Percentiles rank a stretch among this genome's conserved stretches.
These are phyloP conservation scores for Lanistes nyassanus DNA, from an alignment of 1,140 invertebrate species.

Conservation along the genomic window DNA sequence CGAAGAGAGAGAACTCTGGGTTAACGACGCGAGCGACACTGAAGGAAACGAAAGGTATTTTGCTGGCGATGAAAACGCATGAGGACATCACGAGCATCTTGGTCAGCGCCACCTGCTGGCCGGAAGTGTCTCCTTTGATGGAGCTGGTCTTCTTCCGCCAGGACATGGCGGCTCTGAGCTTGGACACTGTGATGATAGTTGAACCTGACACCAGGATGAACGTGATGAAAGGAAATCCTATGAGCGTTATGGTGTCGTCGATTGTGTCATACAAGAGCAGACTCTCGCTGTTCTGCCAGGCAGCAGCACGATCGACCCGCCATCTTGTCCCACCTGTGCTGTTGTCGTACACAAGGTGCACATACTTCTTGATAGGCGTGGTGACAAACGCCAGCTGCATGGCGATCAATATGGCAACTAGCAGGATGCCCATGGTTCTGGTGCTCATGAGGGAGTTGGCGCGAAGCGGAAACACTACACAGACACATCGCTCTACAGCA, in stretches of 20 bases:
- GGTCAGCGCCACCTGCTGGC: not conserved
- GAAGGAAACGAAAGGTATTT: not conserved
- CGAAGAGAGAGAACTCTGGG: not conserved
- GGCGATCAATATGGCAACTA: not conserved
- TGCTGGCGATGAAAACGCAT: not conserved
- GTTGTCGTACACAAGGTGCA: not conserved
- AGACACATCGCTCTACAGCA: constrained; percentile 1
- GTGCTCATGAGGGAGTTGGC: constrained; percentile 5
- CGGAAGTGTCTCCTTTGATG: not conserved
- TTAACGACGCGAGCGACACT: not conserved
- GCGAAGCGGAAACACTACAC: not conserved
- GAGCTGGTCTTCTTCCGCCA: not conserved
- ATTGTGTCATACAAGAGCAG: not conserved
- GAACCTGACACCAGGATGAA: not conserved
- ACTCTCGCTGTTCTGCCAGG: not conserved
- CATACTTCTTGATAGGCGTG: not conserved
- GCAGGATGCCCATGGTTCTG: constrained; percentile 1
- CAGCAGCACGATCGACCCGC: not conserved
- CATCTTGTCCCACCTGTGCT: not conserved
- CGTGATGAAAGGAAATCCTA: not conserved
- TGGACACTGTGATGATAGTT: not conserved
- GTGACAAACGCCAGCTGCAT: not conserved
- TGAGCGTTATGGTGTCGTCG: not conserved
- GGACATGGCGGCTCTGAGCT: not conserved
- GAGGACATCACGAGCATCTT: not conserved